Conservation (phyloP, 2,113 vertebrate genomes). For the Bagarius yarrelli region DNA sequence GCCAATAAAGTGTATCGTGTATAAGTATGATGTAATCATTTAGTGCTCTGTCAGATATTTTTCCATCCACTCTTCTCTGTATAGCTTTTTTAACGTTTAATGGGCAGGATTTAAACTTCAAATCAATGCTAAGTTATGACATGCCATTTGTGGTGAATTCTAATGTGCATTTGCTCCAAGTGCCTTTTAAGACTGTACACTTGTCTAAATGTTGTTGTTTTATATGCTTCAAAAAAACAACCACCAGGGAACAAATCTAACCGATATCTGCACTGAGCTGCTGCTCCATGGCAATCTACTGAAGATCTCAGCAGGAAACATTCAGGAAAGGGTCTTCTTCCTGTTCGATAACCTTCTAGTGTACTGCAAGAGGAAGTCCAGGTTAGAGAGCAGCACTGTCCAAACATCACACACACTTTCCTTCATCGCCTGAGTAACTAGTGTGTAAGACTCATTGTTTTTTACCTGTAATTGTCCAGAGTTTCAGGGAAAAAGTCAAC, state of each 20-base stretch:
- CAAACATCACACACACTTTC: not conserved
- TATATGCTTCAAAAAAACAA: not conserved
- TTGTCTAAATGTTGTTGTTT: not conserved
- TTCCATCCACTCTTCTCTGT: not conserved
- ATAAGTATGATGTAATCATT: not conserved
- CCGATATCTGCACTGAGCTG: conserved; percentile 94
- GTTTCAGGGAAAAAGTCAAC: conserved; percentile 93
- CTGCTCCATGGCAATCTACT: conserved; percentile 91
- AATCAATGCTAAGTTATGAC: not conserved
- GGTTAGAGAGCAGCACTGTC: conserved; percentile 67
- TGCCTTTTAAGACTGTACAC: not conserved
- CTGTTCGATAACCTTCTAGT: conserved; percentile 98
- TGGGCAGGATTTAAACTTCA: not conserved
- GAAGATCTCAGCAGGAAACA: conserved; percentile 98
- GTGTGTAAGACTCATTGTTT: not conserved
- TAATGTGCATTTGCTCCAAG: not conserved
- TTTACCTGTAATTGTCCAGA: conserved; percentile 66
- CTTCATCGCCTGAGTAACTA: not conserved
- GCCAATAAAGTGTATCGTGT: not conserved
- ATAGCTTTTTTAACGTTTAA: not conserved
- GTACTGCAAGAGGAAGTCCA: conserved; percentile 97
- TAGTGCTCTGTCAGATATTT: not conserved
- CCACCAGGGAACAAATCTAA: conserved; percentile 91
- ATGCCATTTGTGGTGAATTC: not conserved
- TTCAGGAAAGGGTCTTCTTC: conserved; percentile 96